A percentile compares a stretch with the other conserved stretches of the same genome.
phyloP scores from a whole-genome alignment of 2,888 invertebrate genomes.

The Nephrotoma flavescens region DNA sequence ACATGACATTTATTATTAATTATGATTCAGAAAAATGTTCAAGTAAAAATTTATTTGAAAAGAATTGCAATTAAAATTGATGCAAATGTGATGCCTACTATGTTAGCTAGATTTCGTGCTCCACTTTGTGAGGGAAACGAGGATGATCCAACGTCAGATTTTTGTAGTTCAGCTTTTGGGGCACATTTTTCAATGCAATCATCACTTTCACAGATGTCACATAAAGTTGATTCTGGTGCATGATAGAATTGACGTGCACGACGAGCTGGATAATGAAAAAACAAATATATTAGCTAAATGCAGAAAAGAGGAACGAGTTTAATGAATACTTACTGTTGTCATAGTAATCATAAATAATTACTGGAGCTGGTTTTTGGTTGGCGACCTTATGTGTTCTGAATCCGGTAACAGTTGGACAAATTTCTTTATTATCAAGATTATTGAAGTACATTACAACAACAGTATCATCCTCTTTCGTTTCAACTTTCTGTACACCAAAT shows the following conservation, averaged over 20 bases:
- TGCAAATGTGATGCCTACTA: not conserved
- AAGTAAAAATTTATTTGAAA: not conserved
- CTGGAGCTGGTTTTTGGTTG: constrained; percentile 71
- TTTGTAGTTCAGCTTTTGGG: constrained; percentile 23
- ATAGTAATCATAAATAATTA: constrained; percentile 79
- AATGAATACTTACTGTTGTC: constrained; percentile 59
- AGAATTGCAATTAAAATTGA: not conserved
- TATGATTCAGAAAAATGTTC: no score
- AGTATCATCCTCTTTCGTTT: constrained; percentile 48
- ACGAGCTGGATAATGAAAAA: constrained; percentile 39
- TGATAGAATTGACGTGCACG: constrained; percentile 64
- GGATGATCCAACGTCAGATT: not conserved
- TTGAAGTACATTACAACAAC: constrained; percentile 58
- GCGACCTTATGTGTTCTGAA: constrained; percentile 72
- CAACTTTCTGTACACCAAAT: constrained; percentile 40
- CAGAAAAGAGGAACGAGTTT: constrained; percentile 19
- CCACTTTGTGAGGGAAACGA: not conserved
- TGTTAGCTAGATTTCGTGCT: not conserved
- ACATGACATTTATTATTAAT: no score
- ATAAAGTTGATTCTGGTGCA: constrained; percentile 48
- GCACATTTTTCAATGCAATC: constrained; percentile 31
- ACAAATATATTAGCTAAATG: constrained; percentile 5
- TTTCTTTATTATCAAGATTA: constrained; percentile 43
- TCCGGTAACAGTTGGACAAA: constrained; percentile 73
- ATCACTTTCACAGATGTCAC: constrained; percentile 67